These are phyloP conservation scores for Mythimna pallens DNA, from an alignment of 2,888 invertebrate genomes.

Conservation along the genomic window DNA sequence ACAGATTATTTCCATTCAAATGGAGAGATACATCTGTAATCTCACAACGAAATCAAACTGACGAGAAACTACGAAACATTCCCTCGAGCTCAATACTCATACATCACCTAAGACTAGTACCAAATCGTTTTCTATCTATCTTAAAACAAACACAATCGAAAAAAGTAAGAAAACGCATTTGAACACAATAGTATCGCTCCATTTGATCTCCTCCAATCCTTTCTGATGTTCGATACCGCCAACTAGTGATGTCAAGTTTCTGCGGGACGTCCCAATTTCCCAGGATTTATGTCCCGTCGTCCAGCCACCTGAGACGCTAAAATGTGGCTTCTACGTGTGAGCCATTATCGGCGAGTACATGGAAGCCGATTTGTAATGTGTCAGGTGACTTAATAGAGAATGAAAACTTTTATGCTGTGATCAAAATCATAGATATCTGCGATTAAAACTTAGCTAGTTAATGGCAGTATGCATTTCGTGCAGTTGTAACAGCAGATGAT, in stretches of 20 bases:
- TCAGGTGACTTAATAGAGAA: slow-evolving; percentile 23
- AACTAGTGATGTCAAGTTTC: slow-evolving; percentile 55
- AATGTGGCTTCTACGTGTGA: slow-evolving; percentile 55
- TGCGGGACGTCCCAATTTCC: slow-evolving; percentile 48
- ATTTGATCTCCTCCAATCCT: slow-evolving; percentile 61
- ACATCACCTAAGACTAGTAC: slow-evolving; percentile 39
- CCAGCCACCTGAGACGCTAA: slow-evolving; percentile 39
- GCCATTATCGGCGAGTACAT: slow-evolving; percentile 44
- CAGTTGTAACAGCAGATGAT: neutral
- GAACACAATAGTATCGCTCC: slow-evolving; percentile 44
- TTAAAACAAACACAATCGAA: slow-evolving; percentile 49
- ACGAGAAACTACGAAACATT: slow-evolving; percentile 26
- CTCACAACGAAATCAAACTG: slow-evolving; percentile 18
- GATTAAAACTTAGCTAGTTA: neutral
- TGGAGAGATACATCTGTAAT: slow-evolving; percentile 6
- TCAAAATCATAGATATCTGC: neutral
- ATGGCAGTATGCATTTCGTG: neutral
- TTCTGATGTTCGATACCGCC: slow-evolving; percentile 53
- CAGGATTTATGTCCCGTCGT: slow-evolving; percentile 49
- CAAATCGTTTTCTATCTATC: slow-evolving; percentile 49
- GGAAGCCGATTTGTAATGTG: slow-evolving; percentile 34
- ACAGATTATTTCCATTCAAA: slow-evolving; percentile 8
- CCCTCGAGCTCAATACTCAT: slow-evolving; percentile 38
- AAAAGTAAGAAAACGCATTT: slow-evolving; percentile 48
- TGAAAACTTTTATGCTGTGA: slow-evolving; percentile 4